phyloP scores from a whole-genome alignment of 2,888 invertebrate genomes.

The Notodonta dromedarius region DNA sequence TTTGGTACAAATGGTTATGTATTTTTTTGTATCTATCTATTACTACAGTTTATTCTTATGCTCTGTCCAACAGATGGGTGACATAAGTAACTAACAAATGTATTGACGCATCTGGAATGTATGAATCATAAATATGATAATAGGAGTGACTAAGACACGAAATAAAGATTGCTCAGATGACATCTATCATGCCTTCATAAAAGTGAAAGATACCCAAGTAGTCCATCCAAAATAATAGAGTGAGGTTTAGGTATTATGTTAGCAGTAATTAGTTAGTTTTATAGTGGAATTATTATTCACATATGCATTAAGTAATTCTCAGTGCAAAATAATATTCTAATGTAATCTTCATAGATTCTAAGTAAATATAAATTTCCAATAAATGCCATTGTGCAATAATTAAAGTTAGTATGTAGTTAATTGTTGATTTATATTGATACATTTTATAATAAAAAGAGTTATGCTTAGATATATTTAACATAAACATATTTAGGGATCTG shows the following conservation, averaged over 20 bases:
- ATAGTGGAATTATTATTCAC: conserved; percentile 26
- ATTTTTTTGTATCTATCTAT: background rate
- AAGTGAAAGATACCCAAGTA: conserved; percentile 32
- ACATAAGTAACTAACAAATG: conserved; percentile 18
- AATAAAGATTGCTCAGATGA: conserved; percentile 31
- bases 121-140: conserved; percentile 40
- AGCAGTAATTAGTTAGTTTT: background rate
- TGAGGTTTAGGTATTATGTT: conserved; percentile 29
- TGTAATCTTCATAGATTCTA: conserved; percentile 3
- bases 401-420: conserved; percentile 31
- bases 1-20: conserved; percentile 5
- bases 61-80: conserved; percentile 17
- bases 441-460: conserved; percentile 22
- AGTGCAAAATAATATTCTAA: conserved; percentile 38
- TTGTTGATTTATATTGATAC: conserved; percentile 33
- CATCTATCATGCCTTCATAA: conserved; percentile 23
- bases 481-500: conserved; percentile 32
- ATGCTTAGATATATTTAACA: conserved; percentile 25
- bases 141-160: conserved; percentile 38
- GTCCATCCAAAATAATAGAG: conserved; percentile 36
- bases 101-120: conserved; percentile 28
- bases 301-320: conserved; percentile 29
- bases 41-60: conserved; percentile 19
- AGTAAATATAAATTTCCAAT: conserved; percentile 18
- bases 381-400: conserved; percentile 55